phyloP scores from a whole-genome alignment of 2,797 vertebrate species.

The Ctenosaura bakeri region DNA sequence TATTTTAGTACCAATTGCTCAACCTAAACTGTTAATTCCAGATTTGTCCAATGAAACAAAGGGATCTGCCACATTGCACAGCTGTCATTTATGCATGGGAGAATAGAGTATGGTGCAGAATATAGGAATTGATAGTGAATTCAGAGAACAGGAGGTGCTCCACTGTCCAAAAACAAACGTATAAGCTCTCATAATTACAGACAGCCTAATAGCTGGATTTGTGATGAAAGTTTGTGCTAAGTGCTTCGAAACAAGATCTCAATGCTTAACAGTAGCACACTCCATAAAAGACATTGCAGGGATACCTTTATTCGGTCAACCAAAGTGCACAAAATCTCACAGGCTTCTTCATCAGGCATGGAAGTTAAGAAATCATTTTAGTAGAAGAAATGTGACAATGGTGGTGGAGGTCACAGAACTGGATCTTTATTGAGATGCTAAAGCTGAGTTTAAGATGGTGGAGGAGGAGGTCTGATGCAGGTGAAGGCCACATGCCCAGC shows the following conservation, averaged over 20 bases:
- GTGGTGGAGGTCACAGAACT: too few species aligned
- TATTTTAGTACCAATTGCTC: background rate
- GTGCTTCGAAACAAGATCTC: background rate
- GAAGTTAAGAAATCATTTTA: too few species aligned
- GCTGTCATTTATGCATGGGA: background rate
- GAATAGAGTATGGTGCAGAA: background rate
- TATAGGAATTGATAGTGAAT: background rate
- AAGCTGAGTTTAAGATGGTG: too few species aligned
- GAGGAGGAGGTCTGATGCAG: too few species aligned
- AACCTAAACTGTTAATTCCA: background rate
- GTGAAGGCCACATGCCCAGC: background rate
- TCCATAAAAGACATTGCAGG: background rate
- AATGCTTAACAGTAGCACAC: too few species aligned
- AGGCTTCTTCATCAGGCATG: too few species aligned
- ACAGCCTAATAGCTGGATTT: background rate
- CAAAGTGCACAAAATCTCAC: too few species aligned
- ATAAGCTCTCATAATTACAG: background rate
- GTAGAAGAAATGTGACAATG: too few species aligned
- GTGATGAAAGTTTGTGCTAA: background rate
- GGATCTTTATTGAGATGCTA: too few species aligned
- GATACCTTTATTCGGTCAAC: background rate
- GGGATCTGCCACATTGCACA: background rate
- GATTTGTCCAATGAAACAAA: background rate
- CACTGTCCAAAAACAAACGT: background rate
- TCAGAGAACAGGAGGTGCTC: background rate